Percentiles rank a stretch among this genome's conserved stretches.
Conservation (phyloP, 2,888 invertebrate genomes). For the Isoperla grammatica region DNA sequence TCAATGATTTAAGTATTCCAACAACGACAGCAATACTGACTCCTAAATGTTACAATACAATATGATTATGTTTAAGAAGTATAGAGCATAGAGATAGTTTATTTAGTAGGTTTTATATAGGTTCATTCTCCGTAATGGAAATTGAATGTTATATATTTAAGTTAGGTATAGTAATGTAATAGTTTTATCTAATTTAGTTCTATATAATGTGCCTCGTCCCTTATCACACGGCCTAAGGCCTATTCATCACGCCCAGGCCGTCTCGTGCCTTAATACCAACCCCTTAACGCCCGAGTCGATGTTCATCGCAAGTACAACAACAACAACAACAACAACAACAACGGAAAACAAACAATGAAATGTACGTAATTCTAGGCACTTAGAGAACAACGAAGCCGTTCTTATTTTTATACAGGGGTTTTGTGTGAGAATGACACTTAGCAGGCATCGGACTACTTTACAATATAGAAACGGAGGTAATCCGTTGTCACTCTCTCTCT, state of each 20-base stretch:
- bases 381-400: constrained; percentile 27
- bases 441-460: background rate
- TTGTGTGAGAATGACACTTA: constrained; percentile 22
- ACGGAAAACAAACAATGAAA: constrained; percentile 26
- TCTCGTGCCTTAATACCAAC: background rate
- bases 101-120: constrained; percentile 11
- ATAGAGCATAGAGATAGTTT: constrained; percentile 15
- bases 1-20: constrained; percentile 24
- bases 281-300: too few relatives aligned
- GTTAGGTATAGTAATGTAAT: constrained; percentile 8
- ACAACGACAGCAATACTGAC: constrained; percentile 25
- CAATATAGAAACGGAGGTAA: too few relatives aligned
- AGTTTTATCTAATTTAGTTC: constrained; percentile 9
- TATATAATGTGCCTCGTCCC: constrained; percentile 9
- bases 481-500: background rate
- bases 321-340: constrained; percentile 21
- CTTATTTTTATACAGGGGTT: constrained; percentile 16
- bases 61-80: constrained; percentile 27
- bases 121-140: background rate
- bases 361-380: constrained; percentile 27
- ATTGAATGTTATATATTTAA: constrained; percentile 11
- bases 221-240: constrained; percentile 17
- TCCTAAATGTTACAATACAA: constrained; percentile 25
- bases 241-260: constrained; percentile 1
- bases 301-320: constrained; percentile 7